These are phyloP conservation scores for Danio albolineatus DNA, from an alignment of 2,797 vertebrate species.

Conservation along the genomic window DNA sequence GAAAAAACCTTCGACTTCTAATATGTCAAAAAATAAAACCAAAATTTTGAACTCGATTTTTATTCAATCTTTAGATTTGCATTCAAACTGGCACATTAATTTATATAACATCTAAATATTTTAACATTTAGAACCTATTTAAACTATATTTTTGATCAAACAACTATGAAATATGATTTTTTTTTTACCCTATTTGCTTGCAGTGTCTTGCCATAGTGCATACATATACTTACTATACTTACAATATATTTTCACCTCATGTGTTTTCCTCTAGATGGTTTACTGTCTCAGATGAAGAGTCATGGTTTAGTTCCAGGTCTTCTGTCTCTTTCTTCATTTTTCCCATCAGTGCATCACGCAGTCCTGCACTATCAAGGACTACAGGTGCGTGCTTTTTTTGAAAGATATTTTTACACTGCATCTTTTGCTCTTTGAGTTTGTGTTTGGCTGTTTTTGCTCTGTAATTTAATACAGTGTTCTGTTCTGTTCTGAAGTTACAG, in stretches of 20 bases:
- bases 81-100: too few relatives aligned
- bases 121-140: too few relatives aligned
- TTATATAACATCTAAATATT: too few relatives aligned
- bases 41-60: too few relatives aligned
- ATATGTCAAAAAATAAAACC: too few relatives aligned
- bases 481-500: conserved; percentile 48
- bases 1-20: too few relatives aligned
- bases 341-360: conserved; percentile 81
- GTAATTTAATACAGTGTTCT: conserved; percentile 16
- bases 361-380: conserved; percentile 63
- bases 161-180: too few relatives aligned
- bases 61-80: too few relatives aligned
- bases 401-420: too few relatives aligned
- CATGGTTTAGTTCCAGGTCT: conserved; percentile 78
- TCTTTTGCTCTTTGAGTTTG: not conserved
- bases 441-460: not conserved
- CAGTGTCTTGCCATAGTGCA: not conserved
- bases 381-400: conserved; percentile 14
- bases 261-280: conserved; percentile 50
- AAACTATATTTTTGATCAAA: too few relatives aligned
- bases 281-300: conserved; percentile 79
- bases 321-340: conserved; percentile 80
- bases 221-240: not conserved
- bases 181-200: too few relatives aligned
- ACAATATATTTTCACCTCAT: not conserved